phyloP scores from a whole-genome alignment of 2,888 invertebrate species.

The Alitta virens region DNA sequence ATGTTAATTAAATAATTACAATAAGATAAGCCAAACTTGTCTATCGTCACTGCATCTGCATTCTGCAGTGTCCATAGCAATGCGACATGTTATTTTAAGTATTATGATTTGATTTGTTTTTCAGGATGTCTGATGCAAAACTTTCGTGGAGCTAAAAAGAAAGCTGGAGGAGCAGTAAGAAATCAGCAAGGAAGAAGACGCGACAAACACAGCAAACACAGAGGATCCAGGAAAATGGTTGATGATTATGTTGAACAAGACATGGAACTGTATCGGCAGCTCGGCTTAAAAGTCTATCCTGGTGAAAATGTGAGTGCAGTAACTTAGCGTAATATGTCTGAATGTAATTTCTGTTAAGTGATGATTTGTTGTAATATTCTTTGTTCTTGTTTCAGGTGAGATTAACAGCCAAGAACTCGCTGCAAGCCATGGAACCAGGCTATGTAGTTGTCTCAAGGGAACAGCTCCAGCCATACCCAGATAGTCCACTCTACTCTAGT shows the following conservation, averaged over 20 bases:
- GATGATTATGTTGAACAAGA: conserved; percentile 51
- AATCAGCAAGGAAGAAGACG: conserved; percentile 32
- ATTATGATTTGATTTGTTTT: not conserved
- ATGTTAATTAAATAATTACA: too few species aligned
- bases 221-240: conserved; percentile 42
- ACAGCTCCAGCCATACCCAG: conserved; percentile 74
- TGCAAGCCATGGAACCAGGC: conserved; percentile 79
- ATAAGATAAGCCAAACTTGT: too few species aligned
- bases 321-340: too few species aligned
- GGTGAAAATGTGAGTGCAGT: conserved; percentile 51
- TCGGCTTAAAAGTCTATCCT: conserved; percentile 48
- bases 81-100: too few species aligned
- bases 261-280: conserved; percentile 45
- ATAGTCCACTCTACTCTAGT: conserved; percentile 70
- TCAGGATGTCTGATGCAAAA: not conserved
- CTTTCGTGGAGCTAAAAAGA: not conserved
- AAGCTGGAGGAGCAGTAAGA: not conserved
- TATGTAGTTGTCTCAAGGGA: conserved; percentile 80
- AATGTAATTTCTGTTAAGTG: too few species aligned
- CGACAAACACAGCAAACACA: conserved; percentile 32
- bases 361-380: too few species aligned
- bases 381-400: conserved; percentile 69
- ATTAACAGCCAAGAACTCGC: conserved; percentile 69
- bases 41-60: too few species aligned
- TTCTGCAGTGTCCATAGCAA: too few species aligned